These are phyloP conservation scores for Pterostichus niger DNA, from an alignment of 2,888 invertebrate genomes.

Conservation along the genomic window DNA sequence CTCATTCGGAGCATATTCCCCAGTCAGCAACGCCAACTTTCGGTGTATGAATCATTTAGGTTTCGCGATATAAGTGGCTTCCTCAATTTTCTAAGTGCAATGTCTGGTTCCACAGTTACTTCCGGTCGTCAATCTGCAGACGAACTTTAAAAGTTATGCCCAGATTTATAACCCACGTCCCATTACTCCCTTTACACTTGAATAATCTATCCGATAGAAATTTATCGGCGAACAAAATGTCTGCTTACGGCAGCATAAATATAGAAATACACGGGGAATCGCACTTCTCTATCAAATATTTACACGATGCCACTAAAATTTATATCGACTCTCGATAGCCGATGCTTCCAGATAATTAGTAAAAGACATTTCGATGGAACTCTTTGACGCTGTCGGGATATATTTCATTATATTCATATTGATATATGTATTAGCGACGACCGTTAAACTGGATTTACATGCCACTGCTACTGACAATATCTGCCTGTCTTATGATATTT, in stretches of 20 bases:
- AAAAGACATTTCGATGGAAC: too few relatives aligned
- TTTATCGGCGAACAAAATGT: slow-evolving; percentile 62
- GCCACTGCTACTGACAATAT: too few relatives aligned
- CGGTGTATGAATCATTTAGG: slow-evolving; percentile 65
- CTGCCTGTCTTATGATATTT: too few relatives aligned
- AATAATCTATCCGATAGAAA: slow-evolving; percentile 66
- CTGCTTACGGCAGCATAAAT: slow-evolving; percentile 58
- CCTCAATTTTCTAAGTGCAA: slow-evolving; percentile 67
- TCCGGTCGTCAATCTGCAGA: slow-evolving; percentile 64
- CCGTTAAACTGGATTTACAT: too few relatives aligned
- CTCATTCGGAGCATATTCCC: slow-evolving; percentile 1
- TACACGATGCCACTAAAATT: slow-evolving; percentile 10
- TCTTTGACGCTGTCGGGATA: too few relatives aligned
- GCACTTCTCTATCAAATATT: slow-evolving; percentile 22
- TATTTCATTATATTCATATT: too few relatives aligned
- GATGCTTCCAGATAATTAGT: not conserved
- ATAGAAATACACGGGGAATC: slow-evolving; percentile 33
- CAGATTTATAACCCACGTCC: slow-evolving; percentile 66
- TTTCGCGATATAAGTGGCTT: slow-evolving; percentile 64
- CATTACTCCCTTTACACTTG: slow-evolving; percentile 64
- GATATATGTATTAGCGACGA: too few relatives aligned
- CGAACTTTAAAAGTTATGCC: slow-evolving; percentile 65
- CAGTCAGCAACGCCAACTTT: slow-evolving; percentile 12
- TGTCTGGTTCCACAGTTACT: slow-evolving; percentile 64
- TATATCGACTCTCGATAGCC: not conserved